A percentile compares a stretch with the other conserved stretches of the same genome.
phyloP scores from a whole-genome alignment of 2,113 vertebrate species.

The Myanophis thanlyinensis region DNA sequence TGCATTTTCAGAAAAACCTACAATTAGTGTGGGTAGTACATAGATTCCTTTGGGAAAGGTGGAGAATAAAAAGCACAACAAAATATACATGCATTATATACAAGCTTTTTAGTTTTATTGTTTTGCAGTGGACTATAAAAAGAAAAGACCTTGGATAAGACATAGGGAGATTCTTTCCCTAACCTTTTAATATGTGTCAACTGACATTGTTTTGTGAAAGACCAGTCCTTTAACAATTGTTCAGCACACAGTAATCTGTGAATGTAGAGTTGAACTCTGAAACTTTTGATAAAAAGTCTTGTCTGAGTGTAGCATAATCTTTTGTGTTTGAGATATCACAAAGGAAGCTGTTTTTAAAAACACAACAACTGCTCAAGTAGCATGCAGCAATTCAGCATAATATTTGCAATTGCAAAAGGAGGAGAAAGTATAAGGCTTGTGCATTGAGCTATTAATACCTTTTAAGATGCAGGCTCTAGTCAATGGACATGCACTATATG shows the following conservation, averaged over 20 bases:
- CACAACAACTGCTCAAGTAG: not conserved
- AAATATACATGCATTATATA: constrained; percentile 65
- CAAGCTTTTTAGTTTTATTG: constrained; percentile 66
- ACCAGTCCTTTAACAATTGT: constrained; percentile 47
- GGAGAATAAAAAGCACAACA: constrained; percentile 58
- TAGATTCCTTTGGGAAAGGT: constrained; percentile 80
- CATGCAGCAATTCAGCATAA: not conserved
- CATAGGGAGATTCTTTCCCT: constrained; percentile 61
- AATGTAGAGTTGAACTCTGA: constrained; percentile 34
- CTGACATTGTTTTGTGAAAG: constrained; percentile 59
- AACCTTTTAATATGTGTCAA: constrained; percentile 63
- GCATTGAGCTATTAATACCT: not conserved
- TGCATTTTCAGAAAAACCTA: constrained; percentile 88
- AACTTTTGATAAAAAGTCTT: constrained; percentile 19
- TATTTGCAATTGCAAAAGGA: not conserved
- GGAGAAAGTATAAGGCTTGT: not conserved
- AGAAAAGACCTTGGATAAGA: constrained; percentile 59
- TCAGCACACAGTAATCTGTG: constrained; percentile 58
- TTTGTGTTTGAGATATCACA: not conserved
- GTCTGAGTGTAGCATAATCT: not conserved
- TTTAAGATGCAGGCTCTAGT: not conserved
- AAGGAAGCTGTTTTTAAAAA: not conserved
- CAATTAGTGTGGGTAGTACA: constrained; percentile 86
- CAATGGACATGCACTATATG: not conserved
- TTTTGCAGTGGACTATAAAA: constrained; percentile 70